Evolutionary conservation across 2,113 vertebrate species (phyloP).

Genomic region (Geococcyx californianus): DNA sequence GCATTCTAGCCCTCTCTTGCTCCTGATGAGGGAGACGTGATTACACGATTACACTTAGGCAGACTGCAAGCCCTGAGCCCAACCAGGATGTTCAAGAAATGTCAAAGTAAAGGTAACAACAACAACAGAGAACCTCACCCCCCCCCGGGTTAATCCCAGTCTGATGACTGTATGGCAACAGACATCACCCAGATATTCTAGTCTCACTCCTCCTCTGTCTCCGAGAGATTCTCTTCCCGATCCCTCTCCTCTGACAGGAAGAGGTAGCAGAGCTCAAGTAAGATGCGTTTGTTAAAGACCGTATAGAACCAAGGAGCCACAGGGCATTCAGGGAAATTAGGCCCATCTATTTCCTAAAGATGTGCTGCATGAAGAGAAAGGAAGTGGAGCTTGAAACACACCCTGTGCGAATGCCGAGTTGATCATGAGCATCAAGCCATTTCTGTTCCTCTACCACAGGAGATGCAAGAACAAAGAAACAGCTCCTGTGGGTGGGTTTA

Average conservation of each 20-base stretch:
- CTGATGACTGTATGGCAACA: not conserved
- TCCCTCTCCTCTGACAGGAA: not conserved
- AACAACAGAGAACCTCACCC: not conserved
- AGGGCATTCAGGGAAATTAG: not conserved
- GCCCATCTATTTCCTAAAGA: not conserved
- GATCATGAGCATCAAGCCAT: not conserved
- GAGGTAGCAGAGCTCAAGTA: not conserved
- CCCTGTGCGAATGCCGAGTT: not conserved
- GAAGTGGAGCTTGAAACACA: not conserved
- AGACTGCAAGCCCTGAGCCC: not conserved
- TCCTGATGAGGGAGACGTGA: not conserved
- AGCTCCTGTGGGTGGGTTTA: not conserved
- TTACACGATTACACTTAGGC: not conserved
- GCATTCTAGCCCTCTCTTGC: not conserved
- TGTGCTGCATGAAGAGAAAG: not conserved
- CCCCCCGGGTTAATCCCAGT: not conserved
- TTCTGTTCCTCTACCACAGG: not conserved
- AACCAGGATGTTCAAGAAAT: not conserved
- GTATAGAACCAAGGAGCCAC: not conserved
- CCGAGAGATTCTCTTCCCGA: not conserved
- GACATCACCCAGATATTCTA: not conserved
- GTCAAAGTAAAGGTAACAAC: not conserved
- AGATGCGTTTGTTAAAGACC: not conserved
- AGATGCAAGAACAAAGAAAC: constrained; percentile 10
- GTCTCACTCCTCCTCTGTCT: not conserved